Base-by-base conservation (phyloP, 2,113 vertebrate species). In the Elephantulus edwardii region DNA sequence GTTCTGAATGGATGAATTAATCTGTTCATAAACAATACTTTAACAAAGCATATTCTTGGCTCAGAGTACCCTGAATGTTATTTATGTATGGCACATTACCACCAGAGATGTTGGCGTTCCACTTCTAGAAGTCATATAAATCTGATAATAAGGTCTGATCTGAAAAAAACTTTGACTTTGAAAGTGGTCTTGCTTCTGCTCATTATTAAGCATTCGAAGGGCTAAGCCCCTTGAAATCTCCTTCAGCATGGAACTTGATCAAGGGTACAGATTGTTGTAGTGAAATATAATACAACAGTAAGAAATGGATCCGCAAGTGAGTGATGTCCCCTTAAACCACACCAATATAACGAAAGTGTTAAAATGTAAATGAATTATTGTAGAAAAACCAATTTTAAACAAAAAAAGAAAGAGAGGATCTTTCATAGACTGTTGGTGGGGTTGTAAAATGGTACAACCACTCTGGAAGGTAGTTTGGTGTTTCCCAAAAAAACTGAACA, bases 21-120 rank as follows among this genome's bases (percentile, higher is more conserved):
- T 79, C n/a, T 83, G 14, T 79, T 58, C 90, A 66, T 82, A 50
- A 89, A 62, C 62, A 48, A 8, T 42, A 58, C 17, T 44, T 86
- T 74, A 74, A 78, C 77, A 90, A 94, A 91, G 3, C 5, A 84
- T 87, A 81, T 85, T 85, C 17, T 54, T 91, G 42, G 60, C 4
- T 62, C 17, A 6, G 40, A 3, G n/a, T 46, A 44, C 20, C 75
- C 87, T 8, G 8, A 35, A 72, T 62, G 16, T 72, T 85, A 66
- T 46, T 91, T 72, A 90, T 64, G 8, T 48, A 85, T 50, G 44
- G 19, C 28, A 38, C 5, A 82, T 19, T 77, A 74, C 11, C 74
- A 64, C 6, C 35, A 68, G n/a, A 56, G 12, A 90, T 40, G 11
- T 0, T 72, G 72, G 50, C 26, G 52, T 85, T 71, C 74, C 74